Conservation (phyloP, 2,888 invertebrate species). For the Rhagonycha lutea region DNA sequence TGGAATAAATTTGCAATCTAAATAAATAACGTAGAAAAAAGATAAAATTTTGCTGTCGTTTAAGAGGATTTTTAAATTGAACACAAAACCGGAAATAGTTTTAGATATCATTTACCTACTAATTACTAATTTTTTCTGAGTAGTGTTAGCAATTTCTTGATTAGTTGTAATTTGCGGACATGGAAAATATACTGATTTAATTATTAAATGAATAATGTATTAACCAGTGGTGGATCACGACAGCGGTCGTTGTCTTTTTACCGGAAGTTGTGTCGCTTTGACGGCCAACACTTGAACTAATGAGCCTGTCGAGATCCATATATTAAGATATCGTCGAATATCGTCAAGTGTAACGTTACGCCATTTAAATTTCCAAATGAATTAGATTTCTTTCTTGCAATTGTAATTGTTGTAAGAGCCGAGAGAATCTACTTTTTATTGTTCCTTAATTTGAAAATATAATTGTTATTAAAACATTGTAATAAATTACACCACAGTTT, state of each 20-base stretch:
- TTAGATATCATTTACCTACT: constrained; percentile 1
- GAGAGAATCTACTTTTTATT: neutral
- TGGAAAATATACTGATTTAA: constrained; percentile 39
- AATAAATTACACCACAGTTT: too few relatives aligned
- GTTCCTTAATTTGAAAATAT: neutral
- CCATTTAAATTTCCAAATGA: constrained; percentile 32
- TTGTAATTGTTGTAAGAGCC: constrained; percentile 5
- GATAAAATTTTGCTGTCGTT: constrained; percentile 1
- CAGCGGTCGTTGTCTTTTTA: constrained; percentile 47
- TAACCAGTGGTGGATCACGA: constrained; percentile 37
- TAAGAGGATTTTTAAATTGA: neutral
- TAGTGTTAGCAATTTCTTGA: constrained; percentile 18
- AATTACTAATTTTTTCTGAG: constrained; percentile 10
- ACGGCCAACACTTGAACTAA: constrained; percentile 47
- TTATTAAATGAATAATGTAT: constrained; percentile 42
- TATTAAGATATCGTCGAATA: constrained; percentile 40
- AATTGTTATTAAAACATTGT: neutral
- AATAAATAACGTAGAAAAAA: neutral
- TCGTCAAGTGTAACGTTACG: constrained; percentile 43
- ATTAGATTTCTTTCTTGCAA: constrained; percentile 31
- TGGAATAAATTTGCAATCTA: neutral
- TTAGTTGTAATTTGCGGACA: constrained; percentile 23
- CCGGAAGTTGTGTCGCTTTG: constrained; percentile 47
- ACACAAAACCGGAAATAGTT: constrained; percentile 16
- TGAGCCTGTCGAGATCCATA: constrained; percentile 45